phyloP scores from a whole-genome alignment of 2,888 invertebrate species.

The Harpalus rubripes region DNA sequence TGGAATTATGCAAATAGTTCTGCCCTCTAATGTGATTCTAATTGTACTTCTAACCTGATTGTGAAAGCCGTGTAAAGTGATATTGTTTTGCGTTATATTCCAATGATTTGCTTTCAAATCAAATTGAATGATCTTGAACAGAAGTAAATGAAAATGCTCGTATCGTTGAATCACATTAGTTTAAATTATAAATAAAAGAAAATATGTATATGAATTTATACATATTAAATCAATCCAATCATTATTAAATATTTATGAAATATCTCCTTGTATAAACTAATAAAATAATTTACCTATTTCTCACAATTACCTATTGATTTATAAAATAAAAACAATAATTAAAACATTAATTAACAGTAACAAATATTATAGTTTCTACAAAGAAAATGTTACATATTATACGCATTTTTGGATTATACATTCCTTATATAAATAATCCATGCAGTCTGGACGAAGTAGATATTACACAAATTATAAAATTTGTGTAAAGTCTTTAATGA shows the following conservation, averaged over 20 bases:
- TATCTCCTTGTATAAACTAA: not conserved
- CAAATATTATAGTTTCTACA: not conserved
- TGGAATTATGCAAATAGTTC: constrained; percentile 25
- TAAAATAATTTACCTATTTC: constrained; percentile 4
- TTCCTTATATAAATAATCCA: not conserved
- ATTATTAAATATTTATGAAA: constrained; percentile 32
- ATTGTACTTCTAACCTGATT: constrained; percentile 31
- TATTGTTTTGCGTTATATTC: constrained; percentile 18
- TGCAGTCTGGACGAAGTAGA: not conserved
- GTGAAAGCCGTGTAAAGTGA: constrained; percentile 18
- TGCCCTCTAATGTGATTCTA: constrained; percentile 43
- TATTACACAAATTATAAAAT: too few relatives aligned
- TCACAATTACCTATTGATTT: constrained; percentile 1
- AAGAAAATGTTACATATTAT: not conserved
- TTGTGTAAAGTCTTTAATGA: too few relatives aligned
- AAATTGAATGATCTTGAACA: constrained; percentile 19
- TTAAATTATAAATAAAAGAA: constrained; percentile 12
- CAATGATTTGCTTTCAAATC: constrained; percentile 22
- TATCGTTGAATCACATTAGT: constrained; percentile 4
- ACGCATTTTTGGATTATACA: too few relatives aligned
- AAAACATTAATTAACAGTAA: not conserved
- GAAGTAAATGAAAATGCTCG: not conserved
- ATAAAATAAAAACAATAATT: constrained; percentile 1
- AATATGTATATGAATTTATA: constrained; percentile 3
- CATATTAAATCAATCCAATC: not conserved